These are phyloP conservation scores for Fragum fragum DNA, from an alignment of 2,888 invertebrate genomes.

Conservation along the genomic window DNA sequence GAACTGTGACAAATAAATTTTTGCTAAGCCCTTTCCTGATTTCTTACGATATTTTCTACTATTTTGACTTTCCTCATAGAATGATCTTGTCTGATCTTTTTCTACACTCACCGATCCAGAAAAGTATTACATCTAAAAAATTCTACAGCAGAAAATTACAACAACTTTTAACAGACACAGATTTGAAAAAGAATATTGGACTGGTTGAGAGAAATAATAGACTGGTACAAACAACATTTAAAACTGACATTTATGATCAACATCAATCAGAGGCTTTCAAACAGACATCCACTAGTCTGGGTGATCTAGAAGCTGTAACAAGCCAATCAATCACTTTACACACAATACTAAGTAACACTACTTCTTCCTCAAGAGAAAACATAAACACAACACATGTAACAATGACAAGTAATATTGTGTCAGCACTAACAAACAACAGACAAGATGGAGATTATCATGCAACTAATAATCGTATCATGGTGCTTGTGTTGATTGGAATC, in stretches of 20 bases:
- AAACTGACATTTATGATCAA: slow-evolving; percentile 5
- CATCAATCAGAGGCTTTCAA: slow-evolving; percentile 3
- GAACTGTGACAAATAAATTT: too few species aligned
- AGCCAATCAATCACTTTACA: slow-evolving; percentile 3
- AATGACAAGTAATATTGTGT: slow-evolving; percentile 47
- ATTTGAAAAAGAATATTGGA: background rate
- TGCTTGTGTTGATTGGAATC: slow-evolving; percentile 71
- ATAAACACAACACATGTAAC: slow-evolving; percentile 25
- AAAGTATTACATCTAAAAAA: background rate
- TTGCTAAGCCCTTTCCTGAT: too few species aligned
- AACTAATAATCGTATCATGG: slow-evolving; percentile 46
- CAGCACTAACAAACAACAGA: slow-evolving; percentile 36
- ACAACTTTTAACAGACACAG: background rate
- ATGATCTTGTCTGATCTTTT: slow-evolving; percentile 9
- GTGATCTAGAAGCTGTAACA: slow-evolving; percentile 5
- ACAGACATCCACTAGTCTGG: background rate
- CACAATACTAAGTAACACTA: background rate
- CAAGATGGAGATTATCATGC: slow-evolving; percentile 15
- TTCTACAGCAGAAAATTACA: background rate
- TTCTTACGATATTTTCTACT: background rate
- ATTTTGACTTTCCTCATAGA: background rate
- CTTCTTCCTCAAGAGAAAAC: background rate
- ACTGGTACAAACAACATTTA: background rate
- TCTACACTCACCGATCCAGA: background rate
- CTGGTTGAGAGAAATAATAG: background rate